Evolutionary conservation across 2,888 invertebrate genomes (phyloP).

Genomic region (Megastigmus dorsalis): DNA sequence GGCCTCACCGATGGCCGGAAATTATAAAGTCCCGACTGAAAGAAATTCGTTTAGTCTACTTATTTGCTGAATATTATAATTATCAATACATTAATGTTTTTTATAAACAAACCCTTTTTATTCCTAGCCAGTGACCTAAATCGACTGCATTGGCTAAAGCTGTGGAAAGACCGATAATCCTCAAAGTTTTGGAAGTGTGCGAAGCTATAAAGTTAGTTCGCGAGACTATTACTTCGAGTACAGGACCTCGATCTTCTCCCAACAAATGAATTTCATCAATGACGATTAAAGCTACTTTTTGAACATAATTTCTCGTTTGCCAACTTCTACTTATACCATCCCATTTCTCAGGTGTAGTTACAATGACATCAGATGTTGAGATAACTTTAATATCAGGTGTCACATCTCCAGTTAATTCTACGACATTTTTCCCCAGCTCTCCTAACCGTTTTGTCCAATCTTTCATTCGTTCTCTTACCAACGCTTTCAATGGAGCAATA

Average conservation of each 20-base stretch:
- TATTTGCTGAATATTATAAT: too few species aligned
- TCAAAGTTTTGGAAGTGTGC: slow-evolving; percentile 86
- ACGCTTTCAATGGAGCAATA: slow-evolving; percentile 97
- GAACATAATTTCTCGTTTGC: slow-evolving; percentile 97
- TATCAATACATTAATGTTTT: too few species aligned
- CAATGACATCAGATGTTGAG: slow-evolving; percentile 90
- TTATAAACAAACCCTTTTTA: slow-evolving; percentile 75
- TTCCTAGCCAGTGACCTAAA: slow-evolving; percentile 96
- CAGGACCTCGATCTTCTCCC: slow-evolving; percentile 92
- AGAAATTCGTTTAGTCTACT: neutral
- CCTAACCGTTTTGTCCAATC: slow-evolving; percentile 94
- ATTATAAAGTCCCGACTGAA: slow-evolving; percentile 91
- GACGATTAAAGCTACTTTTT: slow-evolving; percentile 91
- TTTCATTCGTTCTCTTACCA: slow-evolving; percentile 95
- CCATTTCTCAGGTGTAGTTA: slow-evolving; percentile 99
- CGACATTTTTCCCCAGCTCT: slow-evolving; percentile 86
- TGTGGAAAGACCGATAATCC: slow-evolving; percentile 96
- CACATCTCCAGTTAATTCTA: slow-evolving; percentile 96
- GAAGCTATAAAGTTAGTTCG: slow-evolving; percentile 96
- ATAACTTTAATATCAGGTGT: slow-evolving; percentile 92
- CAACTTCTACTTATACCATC: slow-evolving; percentile 99
- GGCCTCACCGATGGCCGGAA: slow-evolving; percentile 98
- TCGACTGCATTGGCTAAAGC: slow-evolving; percentile 98
- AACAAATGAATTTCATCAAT: slow-evolving; percentile 99
- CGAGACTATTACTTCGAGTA: slow-evolving; percentile 97